Evolutionary conservation across 2,888 invertebrate genomes (phyloP).

Genomic region (Microplitis manilae): DNA sequence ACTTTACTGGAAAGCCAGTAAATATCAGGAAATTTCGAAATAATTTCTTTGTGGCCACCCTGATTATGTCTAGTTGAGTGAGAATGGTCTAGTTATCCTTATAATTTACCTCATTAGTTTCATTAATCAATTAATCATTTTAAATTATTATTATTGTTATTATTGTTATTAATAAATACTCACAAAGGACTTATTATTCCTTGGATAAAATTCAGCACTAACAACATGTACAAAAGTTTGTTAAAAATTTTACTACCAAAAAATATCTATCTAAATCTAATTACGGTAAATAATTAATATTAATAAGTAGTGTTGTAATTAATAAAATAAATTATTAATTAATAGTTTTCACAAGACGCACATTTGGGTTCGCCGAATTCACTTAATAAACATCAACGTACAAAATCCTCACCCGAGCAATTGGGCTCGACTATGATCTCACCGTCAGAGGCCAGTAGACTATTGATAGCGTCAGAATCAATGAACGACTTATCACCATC

Average conservation of each 20-base stretch:
- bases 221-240: not conserved
- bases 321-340: constrained; percentile 7
- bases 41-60: too few relatives aligned
- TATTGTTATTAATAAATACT: not conserved
- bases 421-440: constrained; percentile 68
- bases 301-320: not conserved
- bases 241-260: not conserved
- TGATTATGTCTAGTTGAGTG: not conserved
- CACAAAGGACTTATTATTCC: not conserved
- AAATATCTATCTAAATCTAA: not conserved
- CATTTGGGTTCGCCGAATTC: constrained; percentile 63
- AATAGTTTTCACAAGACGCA: constrained; percentile 57
- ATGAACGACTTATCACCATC: constrained; percentile 74
- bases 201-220: not conserved
- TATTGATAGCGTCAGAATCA: constrained; percentile 76
- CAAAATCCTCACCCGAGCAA: constrained; percentile 79
- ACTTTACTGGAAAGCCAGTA: too few relatives aligned
- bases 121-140: not conserved
- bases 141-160: not conserved
- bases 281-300: constrained; percentile 4
- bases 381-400: constrained; percentile 76
- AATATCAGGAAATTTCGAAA: too few relatives aligned
- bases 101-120: not conserved
- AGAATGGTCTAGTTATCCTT: not conserved
- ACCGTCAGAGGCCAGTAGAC: constrained; percentile 70